Base-by-base conservation (phyloP, 2,888 invertebrate species). In the Penaeus monodon region DNA sequence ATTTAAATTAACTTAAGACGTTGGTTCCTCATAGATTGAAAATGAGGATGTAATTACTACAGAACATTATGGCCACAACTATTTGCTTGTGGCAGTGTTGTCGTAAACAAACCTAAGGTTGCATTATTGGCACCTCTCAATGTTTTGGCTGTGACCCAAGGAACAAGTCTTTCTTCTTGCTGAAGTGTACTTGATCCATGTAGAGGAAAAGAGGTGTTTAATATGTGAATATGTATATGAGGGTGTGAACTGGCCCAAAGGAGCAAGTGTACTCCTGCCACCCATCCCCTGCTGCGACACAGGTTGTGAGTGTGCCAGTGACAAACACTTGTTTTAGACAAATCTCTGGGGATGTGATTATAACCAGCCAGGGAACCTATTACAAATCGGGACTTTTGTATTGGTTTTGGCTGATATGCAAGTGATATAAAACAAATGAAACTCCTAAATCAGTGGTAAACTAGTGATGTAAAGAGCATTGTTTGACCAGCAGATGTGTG, bases 111-210 rank as follows among this genome's bases (percentile, higher is more conserved):
- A 84, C 65, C 77, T 79, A 33, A 79, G 73, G 85, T 85, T 63
- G 85, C 85, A 85, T 80, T 85, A 79, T 76, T 79, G 79, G 85
- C 85, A 80, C 85, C 85, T 79, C 78, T 79, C 79, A 77, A 77
- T 66, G 57, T 77, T 82, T 85, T 85, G 85, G 85, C 85, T 85
- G 85, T 85, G 85, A 85, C 85, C 79, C 24, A 57, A 57, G 85
- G 73, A 79, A 64, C 85, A 85, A 85, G 79, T 79, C 57, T 57
- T 85, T 73, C 79, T 79, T 85, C 79, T 17, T 38, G 24, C 24
- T 65, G 84, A 79, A 85, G 79, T 33, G 73, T 38, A 73, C 78
- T 79, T 79, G 79, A 68, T 70, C 78, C 78, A 29, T 29, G 49
- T 85, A 57, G 44, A 78, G 49, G 57, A 79, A 68, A 78, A 73